Evolutionary conservation across 2,113 vertebrate genomes (phyloP).

Genomic region (Ictalurus furcatus): DNA sequence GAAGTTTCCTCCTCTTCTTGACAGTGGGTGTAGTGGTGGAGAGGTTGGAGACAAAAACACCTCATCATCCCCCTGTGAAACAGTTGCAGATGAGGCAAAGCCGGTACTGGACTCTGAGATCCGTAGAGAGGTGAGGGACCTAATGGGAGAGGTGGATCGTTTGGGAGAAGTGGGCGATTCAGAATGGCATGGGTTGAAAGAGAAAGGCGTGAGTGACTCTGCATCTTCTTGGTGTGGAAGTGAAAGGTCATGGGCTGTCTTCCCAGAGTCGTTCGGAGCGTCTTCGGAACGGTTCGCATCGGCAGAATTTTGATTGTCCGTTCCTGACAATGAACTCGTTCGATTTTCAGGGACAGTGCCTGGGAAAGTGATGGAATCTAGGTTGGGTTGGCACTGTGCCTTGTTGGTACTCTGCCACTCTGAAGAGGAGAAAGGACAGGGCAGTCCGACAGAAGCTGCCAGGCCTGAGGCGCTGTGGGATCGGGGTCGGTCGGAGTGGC

Average conservation of each 20-base stretch:
- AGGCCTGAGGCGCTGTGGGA: constrained; percentile 63
- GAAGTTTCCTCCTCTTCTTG: constrained; percentile 59
- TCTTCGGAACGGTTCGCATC: constrained; percentile 58
- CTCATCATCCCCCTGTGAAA: constrained; percentile 74
- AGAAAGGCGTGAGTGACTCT: constrained; percentile 19
- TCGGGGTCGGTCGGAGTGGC: constrained; percentile 62
- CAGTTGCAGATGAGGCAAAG: constrained; percentile 10
- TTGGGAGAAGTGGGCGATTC: constrained; percentile 59
- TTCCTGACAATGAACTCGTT: neutral
- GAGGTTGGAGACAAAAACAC: constrained; percentile 75
- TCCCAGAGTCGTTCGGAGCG: constrained; percentile 45
- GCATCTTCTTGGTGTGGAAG: neutral
- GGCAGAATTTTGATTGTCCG: constrained; percentile 40
- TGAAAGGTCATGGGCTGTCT: constrained; percentile 53
- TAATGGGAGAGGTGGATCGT: constrained; percentile 41
- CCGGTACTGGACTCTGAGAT: constrained; percentile 81
- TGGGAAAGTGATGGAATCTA: constrained; percentile 65
- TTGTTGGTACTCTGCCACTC: constrained; percentile 56
- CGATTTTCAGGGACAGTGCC: neutral
- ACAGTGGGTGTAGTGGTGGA: constrained; percentile 32
- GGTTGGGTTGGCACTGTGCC: constrained; percentile 60
- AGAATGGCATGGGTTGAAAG: neutral
- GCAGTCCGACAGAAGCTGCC: constrained; percentile 74
- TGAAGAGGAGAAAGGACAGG: constrained; percentile 62
- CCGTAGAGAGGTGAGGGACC: constrained; percentile 67